These are phyloP conservation scores for Odontophorus gujanensis DNA, from an alignment of 2,113 vertebrate genomes.

Conservation along the genomic window DNA sequence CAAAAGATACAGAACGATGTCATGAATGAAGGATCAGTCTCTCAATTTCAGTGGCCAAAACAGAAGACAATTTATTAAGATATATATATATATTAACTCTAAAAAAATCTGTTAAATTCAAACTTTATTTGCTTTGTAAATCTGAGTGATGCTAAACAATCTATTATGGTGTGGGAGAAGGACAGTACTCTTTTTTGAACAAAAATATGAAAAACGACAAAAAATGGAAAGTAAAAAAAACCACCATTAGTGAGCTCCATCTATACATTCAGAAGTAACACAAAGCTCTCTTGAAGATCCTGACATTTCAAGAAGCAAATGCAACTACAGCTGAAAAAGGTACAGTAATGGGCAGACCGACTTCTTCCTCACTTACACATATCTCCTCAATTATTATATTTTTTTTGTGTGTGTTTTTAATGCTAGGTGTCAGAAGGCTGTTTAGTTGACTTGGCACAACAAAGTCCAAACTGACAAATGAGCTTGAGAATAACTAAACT, in stretches of 20 bases:
- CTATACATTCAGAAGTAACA: background rate
- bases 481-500: background rate
- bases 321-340: background rate
- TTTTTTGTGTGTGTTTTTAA: background rate
- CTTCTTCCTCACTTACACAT: background rate
- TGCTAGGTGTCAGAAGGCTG: background rate
- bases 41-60: background rate
- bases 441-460: background rate
- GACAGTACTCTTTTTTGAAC: background rate
- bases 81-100: background rate
- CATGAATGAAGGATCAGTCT: background rate
- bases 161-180: rapidly evolving
- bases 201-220: background rate
- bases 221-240: background rate
- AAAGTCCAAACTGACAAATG: background rate
- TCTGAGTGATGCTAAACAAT: background rate
- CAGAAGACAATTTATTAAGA: background rate
- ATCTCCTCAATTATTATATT: background rate
- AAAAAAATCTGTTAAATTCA: background rate
- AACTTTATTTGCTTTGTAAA: background rate
- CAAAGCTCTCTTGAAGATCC: background rate
- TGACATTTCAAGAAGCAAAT: background rate
- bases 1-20: background rate
- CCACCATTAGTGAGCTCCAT: background rate
- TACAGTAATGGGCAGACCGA: background rate